phyloP scores from a whole-genome alignment of 2,113 vertebrate genomes.

The Falcunculus frontatus region DNA sequence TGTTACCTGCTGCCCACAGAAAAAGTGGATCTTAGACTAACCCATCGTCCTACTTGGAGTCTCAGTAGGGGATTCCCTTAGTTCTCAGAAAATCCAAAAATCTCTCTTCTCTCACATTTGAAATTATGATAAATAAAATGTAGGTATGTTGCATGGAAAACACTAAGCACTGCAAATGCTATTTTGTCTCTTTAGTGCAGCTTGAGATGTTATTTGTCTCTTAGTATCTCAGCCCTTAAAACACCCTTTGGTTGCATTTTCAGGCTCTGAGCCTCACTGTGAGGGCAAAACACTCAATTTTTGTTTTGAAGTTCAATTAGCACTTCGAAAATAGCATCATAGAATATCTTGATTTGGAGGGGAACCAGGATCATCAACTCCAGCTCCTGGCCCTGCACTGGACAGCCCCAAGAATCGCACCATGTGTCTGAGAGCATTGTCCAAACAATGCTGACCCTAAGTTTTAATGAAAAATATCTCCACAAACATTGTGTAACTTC shows the following conservation, averaged over 20 bases:
- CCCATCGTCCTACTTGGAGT: neutral
- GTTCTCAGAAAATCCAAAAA: neutral
- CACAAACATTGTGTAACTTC: neutral
- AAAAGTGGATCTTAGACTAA: neutral
- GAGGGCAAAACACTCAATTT: neutral
- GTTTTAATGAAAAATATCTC: neutral
- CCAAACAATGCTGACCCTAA: neutral
- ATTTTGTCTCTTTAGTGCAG: neutral
- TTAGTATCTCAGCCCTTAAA: neutral
- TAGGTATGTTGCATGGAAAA: neutral
- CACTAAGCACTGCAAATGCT: neutral
- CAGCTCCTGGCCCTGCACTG: neutral
- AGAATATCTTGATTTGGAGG: neutral
- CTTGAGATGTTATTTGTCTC: neutral
- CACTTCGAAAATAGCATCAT: neutral
- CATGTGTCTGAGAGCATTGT: neutral
- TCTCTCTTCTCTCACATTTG: neutral
- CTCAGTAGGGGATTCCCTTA: neutral
- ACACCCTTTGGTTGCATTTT: neutral
- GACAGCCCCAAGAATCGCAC: neutral
- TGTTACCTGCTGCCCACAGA: neutral
- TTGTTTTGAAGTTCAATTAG: neutral
- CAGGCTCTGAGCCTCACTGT: neutral
- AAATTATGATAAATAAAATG: neutral
- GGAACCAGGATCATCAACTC: neutral